phyloP scores from a whole-genome alignment of 37 sponge, comb jelly and placozoan species.

The Beroe ovata region DNA sequence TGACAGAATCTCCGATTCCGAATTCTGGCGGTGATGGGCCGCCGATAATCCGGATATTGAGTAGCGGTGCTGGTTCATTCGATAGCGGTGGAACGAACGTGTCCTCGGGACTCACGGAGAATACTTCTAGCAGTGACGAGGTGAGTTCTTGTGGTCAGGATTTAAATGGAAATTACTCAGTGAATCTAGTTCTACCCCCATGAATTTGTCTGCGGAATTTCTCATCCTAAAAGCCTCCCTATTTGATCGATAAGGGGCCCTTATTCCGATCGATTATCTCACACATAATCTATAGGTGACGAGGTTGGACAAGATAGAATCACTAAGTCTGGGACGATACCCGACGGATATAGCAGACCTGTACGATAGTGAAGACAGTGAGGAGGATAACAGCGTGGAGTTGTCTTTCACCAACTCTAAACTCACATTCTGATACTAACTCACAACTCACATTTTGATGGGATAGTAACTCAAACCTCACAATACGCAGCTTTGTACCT shows the following conservation, averaged over 20 bases:
- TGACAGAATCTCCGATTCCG: too few species aligned
- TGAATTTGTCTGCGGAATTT: neutral
- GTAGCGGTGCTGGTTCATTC: neutral
- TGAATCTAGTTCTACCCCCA: neutral
- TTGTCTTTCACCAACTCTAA: slow-evolving; percentile 41
- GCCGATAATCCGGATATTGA: neutral
- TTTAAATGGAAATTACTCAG: neutral
- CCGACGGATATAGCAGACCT: slow-evolving; percentile 3
- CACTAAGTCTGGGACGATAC: neutral
- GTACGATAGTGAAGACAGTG: slow-evolving; percentile 47
- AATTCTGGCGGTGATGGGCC: too few species aligned
- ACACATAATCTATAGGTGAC: neutral
- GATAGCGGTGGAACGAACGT: neutral
- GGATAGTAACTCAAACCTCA: too few species aligned
- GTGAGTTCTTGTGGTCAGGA: neutral
- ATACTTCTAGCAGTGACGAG: slow-evolving; percentile 36
- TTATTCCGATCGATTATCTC: neutral
- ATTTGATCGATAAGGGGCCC: neutral
- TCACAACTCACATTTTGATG: too few species aligned
- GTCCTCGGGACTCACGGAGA: neutral
- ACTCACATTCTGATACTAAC: neutral
- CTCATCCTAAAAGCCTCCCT: neutral
- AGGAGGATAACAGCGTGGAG: slow-evolving; percentile 2
- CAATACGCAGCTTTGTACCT: too few species aligned
- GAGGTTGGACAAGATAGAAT: slow-evolving; percentile 25